These are phyloP conservation scores for Vulpes ferrilata DNA, from an alignment of 2,113 vertebrate genomes.

Conservation along the genomic window DNA sequence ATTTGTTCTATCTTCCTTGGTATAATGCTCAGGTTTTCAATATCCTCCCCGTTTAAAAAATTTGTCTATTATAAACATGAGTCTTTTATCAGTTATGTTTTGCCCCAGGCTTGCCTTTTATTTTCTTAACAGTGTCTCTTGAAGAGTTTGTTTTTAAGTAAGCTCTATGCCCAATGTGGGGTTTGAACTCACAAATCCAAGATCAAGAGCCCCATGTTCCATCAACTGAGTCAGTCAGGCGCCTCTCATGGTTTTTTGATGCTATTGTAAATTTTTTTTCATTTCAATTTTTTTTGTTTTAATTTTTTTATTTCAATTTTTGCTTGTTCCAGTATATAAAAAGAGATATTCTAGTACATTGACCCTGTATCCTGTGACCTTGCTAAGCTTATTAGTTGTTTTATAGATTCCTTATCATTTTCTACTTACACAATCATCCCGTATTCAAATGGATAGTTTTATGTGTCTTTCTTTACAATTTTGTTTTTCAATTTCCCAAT, in stretches of 20 bases:
- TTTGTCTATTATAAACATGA: background rate
- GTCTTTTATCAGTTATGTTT: background rate
- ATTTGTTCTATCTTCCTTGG: background rate
- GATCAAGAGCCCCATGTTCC: background rate
- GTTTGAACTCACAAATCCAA: background rate
- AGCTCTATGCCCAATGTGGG: background rate
- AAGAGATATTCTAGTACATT: background rate
- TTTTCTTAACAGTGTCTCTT: constrained; percentile 8
- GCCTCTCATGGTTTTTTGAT: constrained; percentile 12
- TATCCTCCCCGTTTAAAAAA: background rate
- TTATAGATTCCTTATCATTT: background rate
- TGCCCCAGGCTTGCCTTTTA: background rate
- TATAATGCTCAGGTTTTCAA: constrained; percentile 4
- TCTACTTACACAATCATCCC: background rate
- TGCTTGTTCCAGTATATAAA: background rate
- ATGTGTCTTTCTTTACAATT: background rate
- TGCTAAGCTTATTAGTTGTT: background rate
- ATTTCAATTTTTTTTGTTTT: background rate
- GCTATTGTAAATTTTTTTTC: background rate
- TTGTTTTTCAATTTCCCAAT: background rate
- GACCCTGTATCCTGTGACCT: background rate
- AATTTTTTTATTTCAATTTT: background rate
- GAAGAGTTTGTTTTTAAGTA: background rate
- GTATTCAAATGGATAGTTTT: background rate
- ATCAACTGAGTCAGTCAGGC: background rate